Evolutionary conservation across 2,797 vertebrate species (phyloP), one percentile per base, ranked within the genome.

Genomic region (Sphenopsis melanotis): DNA sequence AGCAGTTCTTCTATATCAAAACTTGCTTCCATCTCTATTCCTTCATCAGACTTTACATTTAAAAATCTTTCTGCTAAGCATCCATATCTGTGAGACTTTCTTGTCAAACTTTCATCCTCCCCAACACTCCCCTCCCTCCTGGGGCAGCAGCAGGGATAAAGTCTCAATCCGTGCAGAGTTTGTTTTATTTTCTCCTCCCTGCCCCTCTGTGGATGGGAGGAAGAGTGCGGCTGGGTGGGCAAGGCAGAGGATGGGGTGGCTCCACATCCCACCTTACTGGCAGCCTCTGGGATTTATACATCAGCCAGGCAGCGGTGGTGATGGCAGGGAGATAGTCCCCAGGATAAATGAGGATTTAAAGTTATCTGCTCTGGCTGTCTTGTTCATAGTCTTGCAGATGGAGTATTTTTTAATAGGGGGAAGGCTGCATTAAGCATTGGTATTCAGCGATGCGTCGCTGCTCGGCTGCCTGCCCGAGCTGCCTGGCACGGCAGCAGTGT

Each of bases 181-280:
- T 12, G 4, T 12, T 19, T 17, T 10, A 0, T 74, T 57, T 80
- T 72, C 14, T 37, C 2, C 17, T 7, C 9, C 20, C 37, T 0
- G 0, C 39, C 44, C 15, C 4, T 1, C n/a, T 21, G 42, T 0
- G 2, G 57, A 9, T 14, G 15, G 22, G 20, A 46, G 34, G 0
- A 1, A 4, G 37, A 22, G 46, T 10, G 3, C 0, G 0, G 17
- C 66, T 37, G 75, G 56, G n/a, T 29, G 42, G 46, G 30, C 1
- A 10, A 11, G 3, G 17, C 1, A 1, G 29, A 56, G 29, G 6
- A 9, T 37, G 63, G 74, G 34, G 3, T 3, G 5, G 66, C 27
- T 39, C 19, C 14, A 0, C 34, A 2, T 30, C 39, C 63, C 1
- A 0, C 42, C 36, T 53, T 10, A 6, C 52, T 3, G 49, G n/a